Conservation (phyloP, 2,888 invertebrate genomes). For the Ormyrus thymus region DNA sequence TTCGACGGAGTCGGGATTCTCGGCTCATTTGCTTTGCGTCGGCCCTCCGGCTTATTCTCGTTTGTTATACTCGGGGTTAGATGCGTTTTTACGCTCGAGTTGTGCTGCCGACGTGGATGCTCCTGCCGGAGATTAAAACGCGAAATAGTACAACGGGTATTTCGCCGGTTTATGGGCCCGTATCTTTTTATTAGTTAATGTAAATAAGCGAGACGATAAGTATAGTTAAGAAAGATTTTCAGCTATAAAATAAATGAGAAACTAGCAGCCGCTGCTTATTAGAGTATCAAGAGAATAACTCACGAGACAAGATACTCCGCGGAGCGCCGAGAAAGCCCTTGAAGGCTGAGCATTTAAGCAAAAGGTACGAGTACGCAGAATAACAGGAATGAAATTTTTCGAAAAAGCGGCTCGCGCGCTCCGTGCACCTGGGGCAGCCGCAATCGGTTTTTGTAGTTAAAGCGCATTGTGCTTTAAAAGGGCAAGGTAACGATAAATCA, state of each 20-base stretch:
- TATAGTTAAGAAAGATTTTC: no score
- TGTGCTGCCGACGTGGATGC: no score
- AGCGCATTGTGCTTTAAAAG: conserved; percentile 55
- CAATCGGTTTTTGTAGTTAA: conserved; percentile 47
- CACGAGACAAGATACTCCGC: no score
- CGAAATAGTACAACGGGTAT: no score
- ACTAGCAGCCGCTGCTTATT: not conserved
- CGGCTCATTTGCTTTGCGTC: conserved; percentile 27
- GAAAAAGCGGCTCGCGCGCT: conserved; percentile 12
- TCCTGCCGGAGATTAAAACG: no score
- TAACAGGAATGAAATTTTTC: conserved; percentile 24
- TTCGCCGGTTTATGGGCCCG: no score
- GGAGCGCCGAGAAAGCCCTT: no score
- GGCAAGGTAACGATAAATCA: conserved; percentile 50
- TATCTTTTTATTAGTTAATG: no score
- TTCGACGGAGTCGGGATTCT: not conserved
- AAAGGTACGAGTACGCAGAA: not conserved
- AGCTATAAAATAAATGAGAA: no score
- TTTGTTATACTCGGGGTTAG: not conserved
- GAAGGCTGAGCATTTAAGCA: no score
- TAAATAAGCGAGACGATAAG: no score
- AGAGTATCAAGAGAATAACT: not conserved
- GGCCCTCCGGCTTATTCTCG: conserved; percentile 5
- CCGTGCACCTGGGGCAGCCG: conserved; percentile 16
- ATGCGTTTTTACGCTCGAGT: no score